phyloP scores from a whole-genome alignment of 2,888 invertebrate species.

The Tupiocoris notatus region DNA sequence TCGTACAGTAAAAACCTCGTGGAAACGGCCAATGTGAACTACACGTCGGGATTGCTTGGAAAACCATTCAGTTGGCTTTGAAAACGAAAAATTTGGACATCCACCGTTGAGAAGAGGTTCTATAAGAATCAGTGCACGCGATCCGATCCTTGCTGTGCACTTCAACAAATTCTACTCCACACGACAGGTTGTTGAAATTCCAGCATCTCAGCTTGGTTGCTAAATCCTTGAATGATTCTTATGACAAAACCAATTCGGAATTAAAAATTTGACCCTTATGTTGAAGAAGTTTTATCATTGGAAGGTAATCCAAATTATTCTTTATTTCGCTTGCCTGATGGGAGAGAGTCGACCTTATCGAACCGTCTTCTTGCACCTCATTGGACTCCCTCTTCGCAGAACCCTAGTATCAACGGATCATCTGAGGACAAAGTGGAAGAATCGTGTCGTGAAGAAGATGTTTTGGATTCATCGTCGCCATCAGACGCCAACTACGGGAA shows the following conservation, averaged over 20 bases:
- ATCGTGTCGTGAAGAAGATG: too few relatives aligned
- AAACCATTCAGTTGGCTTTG: conserved; percentile 38
- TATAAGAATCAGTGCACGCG: conserved; percentile 45
- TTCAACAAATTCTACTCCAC: conserved; percentile 45
- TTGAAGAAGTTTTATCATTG: conserved; percentile 4
- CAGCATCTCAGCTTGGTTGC: conserved; percentile 9
- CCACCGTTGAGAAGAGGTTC: conserved; percentile 44
- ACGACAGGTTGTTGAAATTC: conserved; percentile 44
- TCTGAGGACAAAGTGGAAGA: too few relatives aligned
- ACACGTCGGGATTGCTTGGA: conserved; percentile 8
- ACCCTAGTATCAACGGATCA: too few relatives aligned
- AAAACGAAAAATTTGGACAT: conserved; percentile 19
- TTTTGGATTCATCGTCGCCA: too few relatives aligned
- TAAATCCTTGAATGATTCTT: conserved; percentile 13
- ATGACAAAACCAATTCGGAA: background rate
- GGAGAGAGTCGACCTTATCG: conserved; percentile 3
- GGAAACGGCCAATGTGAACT: conserved; percentile 11
- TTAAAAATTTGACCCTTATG: conserved; percentile 6
- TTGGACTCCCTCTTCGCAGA: too few relatives aligned
- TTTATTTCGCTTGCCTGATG: conserved; percentile 1
- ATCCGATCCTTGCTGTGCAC: conserved; percentile 47
- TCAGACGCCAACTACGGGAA: too few relatives aligned
- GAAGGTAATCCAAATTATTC: conserved; percentile 8
- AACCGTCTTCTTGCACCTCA: background rate
- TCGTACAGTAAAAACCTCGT: conserved; percentile 29